A percentile compares a stretch with the other conserved stretches of the same genome.
These are phyloP conservation scores for Bubalus kerabau DNA, from an alignment of 2,113 vertebrate species.

Conservation along the genomic window DNA sequence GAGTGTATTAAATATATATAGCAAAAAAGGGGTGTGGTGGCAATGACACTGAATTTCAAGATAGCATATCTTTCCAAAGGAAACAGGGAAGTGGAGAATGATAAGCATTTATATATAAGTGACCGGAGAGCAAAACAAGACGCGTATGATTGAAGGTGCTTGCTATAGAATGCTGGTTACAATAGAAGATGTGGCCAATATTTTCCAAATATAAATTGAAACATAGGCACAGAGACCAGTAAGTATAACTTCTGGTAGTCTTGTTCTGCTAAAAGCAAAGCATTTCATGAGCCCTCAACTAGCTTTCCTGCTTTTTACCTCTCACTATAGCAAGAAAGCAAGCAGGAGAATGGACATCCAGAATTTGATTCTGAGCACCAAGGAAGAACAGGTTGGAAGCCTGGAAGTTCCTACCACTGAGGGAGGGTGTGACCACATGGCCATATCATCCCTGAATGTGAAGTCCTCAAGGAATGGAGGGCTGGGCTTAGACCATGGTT, in stretches of 20 bases:
- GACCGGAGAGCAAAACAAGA: background rate
- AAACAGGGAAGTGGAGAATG: background rate
- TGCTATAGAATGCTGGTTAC: background rate
- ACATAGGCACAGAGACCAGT: background rate
- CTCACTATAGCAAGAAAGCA: background rate
- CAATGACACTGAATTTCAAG: background rate
- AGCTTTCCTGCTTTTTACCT: background rate
- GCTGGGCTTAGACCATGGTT: background rate
- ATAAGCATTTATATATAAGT: background rate
- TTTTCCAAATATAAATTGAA: background rate
- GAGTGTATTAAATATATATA: background rate
- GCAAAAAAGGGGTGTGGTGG: background rate
- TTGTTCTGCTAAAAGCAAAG: background rate
- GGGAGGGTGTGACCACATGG: background rate
- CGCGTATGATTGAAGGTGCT: background rate
- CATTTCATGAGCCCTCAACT: background rate
- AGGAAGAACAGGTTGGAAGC: background rate
- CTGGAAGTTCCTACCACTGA: background rate
- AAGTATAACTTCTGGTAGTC: background rate
- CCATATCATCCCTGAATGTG: background rate
- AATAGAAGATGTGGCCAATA: background rate
- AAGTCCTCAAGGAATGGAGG: background rate
- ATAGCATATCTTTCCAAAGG: background rate
- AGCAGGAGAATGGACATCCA: background rate
- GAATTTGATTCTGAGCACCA: background rate